phyloP scores from a whole-genome alignment of 2,888 invertebrate genomes.

The Drosophila kambysellisi region DNA sequence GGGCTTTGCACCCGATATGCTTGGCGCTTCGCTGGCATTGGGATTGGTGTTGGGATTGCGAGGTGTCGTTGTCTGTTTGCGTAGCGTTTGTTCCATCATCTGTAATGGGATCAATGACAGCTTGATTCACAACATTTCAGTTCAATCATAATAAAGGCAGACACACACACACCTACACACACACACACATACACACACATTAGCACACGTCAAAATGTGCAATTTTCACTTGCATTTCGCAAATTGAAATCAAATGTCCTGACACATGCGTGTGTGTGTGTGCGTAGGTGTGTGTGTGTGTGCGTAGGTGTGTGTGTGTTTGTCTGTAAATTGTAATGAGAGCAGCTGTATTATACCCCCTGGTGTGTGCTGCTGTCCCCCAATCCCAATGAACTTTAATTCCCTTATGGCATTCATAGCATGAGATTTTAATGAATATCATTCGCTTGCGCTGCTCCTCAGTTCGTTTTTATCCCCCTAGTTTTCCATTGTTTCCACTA shows the following conservation, averaged over 20 bases:
- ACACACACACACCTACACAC: not conserved
- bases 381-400: constrained; percentile 37
- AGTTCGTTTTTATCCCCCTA: not conserved
- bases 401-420: constrained; percentile 55
- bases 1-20: constrained; percentile 45
- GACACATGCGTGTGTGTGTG: not conserved
- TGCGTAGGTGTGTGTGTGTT: not conserved
- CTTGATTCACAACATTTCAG: not conserved
- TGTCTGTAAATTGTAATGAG: constrained; percentile 14
- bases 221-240: constrained; percentile 32
- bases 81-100: constrained; percentile 66
- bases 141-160: not conserved
- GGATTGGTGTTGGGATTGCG: constrained; percentile 22
- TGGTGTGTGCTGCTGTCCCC: not conserved
- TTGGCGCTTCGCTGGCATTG: constrained; percentile 44
- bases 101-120: constrained; percentile 24
- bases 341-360: constrained; percentile 6
- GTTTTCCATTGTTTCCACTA: too few relatives aligned
- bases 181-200: not conserved
- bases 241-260: constrained; percentile 58
- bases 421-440: constrained; percentile 72
- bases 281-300: too few relatives aligned
- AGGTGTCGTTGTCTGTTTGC: constrained; percentile 51
- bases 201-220: not conserved
- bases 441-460: constrained; percentile 33